Evolutionary conservation across 1,140 invertebrate species (phyloP).

Genomic region (Calosoma granatense): DNA sequence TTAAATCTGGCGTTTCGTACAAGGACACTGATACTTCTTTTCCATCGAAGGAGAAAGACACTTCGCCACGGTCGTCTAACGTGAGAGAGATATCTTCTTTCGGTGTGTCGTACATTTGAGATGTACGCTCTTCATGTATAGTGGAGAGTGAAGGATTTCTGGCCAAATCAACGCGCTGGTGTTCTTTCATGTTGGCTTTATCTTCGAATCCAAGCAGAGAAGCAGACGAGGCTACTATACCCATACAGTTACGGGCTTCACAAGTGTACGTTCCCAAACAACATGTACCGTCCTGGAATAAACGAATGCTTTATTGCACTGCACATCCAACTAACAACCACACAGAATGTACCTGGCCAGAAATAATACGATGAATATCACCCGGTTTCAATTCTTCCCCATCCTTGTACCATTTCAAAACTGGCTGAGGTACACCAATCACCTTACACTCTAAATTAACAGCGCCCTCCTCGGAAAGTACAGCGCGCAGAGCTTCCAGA

Average conservation of each 20-base stretch:
- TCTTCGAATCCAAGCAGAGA: slow-evolving; percentile 81
- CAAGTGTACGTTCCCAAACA: slow-evolving; percentile 89
- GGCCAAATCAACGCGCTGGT: slow-evolving; percentile 43
- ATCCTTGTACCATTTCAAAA: slow-evolving; percentile 86
- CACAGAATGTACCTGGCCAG: slow-evolving; percentile 46
- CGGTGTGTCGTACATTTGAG: slow-evolving; percentile 74
- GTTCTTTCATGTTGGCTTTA: slow-evolving; percentile 41
- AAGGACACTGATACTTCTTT: slow-evolving; percentile 83
- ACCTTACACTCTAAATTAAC: slow-evolving; percentile 90
- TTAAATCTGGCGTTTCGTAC: slow-evolving; percentile 84
- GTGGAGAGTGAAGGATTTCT: slow-evolving; percentile 75
- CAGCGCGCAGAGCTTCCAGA: slow-evolving; percentile 70
- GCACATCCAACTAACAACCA: neutral
- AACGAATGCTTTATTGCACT: neutral
- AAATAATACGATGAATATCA: slow-evolving; percentile 83
- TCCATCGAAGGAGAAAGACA: slow-evolving; percentile 83
- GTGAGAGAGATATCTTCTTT: slow-evolving; percentile 60
- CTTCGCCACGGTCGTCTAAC: slow-evolving; percentile 68
- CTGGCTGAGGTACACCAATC: slow-evolving; percentile 81
- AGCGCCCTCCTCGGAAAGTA: slow-evolving; percentile 75
- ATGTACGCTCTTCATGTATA: slow-evolving; percentile 82
- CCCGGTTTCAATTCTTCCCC: slow-evolving; percentile 78
- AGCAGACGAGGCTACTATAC: slow-evolving; percentile 76
- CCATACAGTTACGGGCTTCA: slow-evolving; percentile 88
- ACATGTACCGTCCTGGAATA: slow-evolving; percentile 61